Evolutionary conservation across 2,113 vertebrate genomes (phyloP), one percentile per base, ranked within the genome.

Genomic region (Uropsilus gracilis): DNA sequence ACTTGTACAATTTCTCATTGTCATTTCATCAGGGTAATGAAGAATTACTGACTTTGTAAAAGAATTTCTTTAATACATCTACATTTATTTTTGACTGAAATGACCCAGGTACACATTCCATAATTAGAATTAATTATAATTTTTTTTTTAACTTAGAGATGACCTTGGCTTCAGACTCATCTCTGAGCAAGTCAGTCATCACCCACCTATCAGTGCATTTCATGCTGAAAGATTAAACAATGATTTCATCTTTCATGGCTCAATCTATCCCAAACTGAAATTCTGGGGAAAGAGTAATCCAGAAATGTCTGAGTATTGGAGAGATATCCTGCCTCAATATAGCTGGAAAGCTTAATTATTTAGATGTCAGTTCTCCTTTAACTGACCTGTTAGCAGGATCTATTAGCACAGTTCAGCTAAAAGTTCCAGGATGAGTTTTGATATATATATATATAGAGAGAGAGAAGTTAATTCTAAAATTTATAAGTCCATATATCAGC

Each of bases 101-200:
- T n/a, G n/a, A n/a, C n/a, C n/a, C n/a, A n/a, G n/a, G n/a, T n/a
- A n/a, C 53, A 44, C 10, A n/a, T 53, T 55, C 17, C 61, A 8
- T 68, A 34, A 32, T n/a, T 24, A 69, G 30, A 55, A 11, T n/a
- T n/a, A n/a, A n/a, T 86, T n/a, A 69, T 5, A 86, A 2, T 8
- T 3, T 22, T 89, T 90, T 94, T 95, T 97, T 91, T 97, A 53
- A 12, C 73, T 18, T 90, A 99, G 99, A 98, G 99, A 99, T 95
- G 99, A 99, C 9, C 98, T 99, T 46, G 99, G 99, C 6, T 99
- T 99, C 98, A 98, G 99, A 61, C 98, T 99, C 96, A 98, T 99
- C 97, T 99, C 99, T 0, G 99, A 99, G 90, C 99, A 99, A 97
- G 99, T 99, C 96, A 99, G 99, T 97, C 99, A 99, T 97, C 99